phyloP scores from a whole-genome alignment of 2,797 vertebrate species.

The Schizothorax lantsangensis region DNA sequence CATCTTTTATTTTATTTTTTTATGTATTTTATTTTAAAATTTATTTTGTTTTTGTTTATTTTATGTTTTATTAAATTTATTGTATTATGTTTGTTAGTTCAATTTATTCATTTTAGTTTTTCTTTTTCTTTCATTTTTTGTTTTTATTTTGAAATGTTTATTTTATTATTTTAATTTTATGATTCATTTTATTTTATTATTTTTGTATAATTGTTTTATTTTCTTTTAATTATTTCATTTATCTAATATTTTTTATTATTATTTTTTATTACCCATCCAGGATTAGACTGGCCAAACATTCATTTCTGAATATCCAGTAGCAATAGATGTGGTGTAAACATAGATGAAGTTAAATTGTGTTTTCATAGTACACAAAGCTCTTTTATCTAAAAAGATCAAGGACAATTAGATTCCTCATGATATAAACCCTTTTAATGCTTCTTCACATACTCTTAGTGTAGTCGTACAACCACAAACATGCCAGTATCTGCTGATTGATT shows the following conservation, averaged over 20 bases:
- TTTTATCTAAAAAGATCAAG: not conserved
- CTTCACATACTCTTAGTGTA: not conserved
- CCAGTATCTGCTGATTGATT: constrained; percentile 41
- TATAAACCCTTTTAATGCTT: not conserved
- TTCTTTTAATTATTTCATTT: not conserved
- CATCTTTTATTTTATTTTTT: not conserved
- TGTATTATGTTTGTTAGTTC: not conserved
- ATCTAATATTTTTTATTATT: not conserved
- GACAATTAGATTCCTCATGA: not conserved
- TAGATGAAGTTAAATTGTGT: not conserved
- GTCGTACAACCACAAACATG: not conserved
- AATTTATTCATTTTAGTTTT: not conserved
- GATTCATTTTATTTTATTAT: not conserved
- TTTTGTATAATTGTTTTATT: not conserved
- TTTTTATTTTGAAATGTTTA: not conserved
- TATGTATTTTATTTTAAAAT: not conserved
- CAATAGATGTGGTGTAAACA: not conserved
- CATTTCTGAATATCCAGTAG: not conserved
- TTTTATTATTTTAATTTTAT: not conserved
- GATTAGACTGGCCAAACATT: not conserved
- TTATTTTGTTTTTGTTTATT: not conserved
- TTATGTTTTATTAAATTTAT: not conserved
- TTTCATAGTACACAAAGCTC: not conserved
- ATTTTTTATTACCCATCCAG: not conserved
- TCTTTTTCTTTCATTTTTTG: not conserved